Evolutionary conservation across 2,113 vertebrate species (phyloP).

Genomic region (Anolis carolinensis): DNA sequence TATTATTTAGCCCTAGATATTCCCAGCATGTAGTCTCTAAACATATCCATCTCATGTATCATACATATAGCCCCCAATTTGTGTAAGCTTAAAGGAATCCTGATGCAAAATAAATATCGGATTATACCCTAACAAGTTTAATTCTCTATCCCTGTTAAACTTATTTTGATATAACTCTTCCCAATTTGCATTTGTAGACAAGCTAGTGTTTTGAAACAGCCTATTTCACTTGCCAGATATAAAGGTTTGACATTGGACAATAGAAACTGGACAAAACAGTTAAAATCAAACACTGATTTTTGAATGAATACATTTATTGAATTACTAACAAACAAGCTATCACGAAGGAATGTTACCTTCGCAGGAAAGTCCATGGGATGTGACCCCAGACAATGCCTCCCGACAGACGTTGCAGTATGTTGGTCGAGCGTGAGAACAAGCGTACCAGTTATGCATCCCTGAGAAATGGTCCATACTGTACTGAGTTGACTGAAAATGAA

Average conservation of each 20-base stretch:
- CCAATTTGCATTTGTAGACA: neutral
- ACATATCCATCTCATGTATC: neutral
- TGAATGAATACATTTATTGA: neutral
- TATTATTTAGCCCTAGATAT: neutral
- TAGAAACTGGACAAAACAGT: neutral
- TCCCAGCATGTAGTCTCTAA: neutral
- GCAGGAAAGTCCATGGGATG: slow-evolving; percentile 93
- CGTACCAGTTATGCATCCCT: slow-evolving; percentile 98
- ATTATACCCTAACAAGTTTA: neutral
- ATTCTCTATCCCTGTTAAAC: neutral
- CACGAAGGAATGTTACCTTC: slow-evolving; percentile 80
- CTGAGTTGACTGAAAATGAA: slow-evolving; percentile 86
- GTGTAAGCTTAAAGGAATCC: slow-evolving; percentile 13
- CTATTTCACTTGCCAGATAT: neutral
- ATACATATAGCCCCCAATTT: neutral
- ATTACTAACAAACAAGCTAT: neutral
- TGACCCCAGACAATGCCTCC: slow-evolving; percentile 93
- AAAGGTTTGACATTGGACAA: neutral
- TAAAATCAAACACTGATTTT: too few species aligned
- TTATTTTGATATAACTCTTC: neutral
- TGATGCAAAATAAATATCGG: neutral
- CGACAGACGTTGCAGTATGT: slow-evolving; percentile 97
- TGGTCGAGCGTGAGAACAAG: slow-evolving; percentile 94
- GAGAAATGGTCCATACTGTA: slow-evolving; percentile 99
- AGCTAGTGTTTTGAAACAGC: neutral